Base-by-base conservation (phyloP, 2,888 invertebrate species). In the Limulus polyphemus region DNA sequence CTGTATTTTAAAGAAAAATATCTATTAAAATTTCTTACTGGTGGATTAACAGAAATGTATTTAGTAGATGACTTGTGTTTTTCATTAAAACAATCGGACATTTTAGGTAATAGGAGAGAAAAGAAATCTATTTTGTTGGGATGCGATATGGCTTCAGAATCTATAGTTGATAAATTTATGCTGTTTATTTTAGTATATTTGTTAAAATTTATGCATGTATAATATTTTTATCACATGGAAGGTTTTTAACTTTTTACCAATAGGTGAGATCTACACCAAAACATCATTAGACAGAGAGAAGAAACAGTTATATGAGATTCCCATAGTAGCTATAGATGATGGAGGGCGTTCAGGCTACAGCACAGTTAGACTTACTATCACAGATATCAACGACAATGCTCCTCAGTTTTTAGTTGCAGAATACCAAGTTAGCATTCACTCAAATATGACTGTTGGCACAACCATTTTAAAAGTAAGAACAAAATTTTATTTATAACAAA, bases 241-340 rank as follows among this genome's bases (percentile, higher is more conserved):
- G 7, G 32, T 32, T 32, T 47, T 73, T 65, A 58, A 61, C 49
- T 70, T 73, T 14, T 70, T 70, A 55, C 64, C 61, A 67, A 7
- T 66, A 76, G 77, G 77, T 47, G 75, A 75, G 62, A 69, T 77
- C 32, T 73, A 69, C 56, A 74, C 74, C 3, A 70, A 69, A 56
- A 65, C 65, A 61, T 58, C 65, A n/a, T 70, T 78, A 55, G 76
- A 77, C 70, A 68, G 76, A 56, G 77, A 78, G 68, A 62, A 69
- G 48, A 65, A 69, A 55, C 68, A 72, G 11, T 66, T 71, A 4
- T 77, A 75, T 67, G 68, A 72, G 48, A 68, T 77, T 46, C 73
- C 75, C 10, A 70, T 78, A 50, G 72, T 74, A 11, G 77, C 75
- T 51, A 70, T 72, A 49, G 78, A 78, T 67, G 74, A 75, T 66